Conservation (phyloP, 2,888 invertebrate genomes). For the Lasioglossum calceatum region DNA sequence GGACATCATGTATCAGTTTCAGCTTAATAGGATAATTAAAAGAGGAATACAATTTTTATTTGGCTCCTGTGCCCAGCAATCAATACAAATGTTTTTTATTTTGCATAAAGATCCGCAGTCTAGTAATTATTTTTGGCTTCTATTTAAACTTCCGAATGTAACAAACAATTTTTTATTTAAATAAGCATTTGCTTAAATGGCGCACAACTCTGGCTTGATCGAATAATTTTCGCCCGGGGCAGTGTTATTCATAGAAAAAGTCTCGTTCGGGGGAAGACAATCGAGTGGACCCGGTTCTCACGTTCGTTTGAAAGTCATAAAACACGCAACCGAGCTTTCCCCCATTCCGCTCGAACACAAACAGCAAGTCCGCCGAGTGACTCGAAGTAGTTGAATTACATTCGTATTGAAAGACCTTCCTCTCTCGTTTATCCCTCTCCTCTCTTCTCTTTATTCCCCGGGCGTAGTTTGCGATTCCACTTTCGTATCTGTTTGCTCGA, state of each 20-base stretch:
- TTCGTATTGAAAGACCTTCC: slow-evolving; percentile 4
- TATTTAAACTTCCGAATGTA: no score
- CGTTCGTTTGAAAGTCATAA: slow-evolving; percentile 16
- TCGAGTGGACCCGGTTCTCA: neutral
- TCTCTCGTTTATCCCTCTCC: slow-evolving; percentile 8
- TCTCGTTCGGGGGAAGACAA: neutral
- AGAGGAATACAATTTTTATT: no score
- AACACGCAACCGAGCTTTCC: neutral
- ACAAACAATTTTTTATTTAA: no score
- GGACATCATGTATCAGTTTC: no score
- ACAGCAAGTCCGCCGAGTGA: slow-evolving; percentile 14
- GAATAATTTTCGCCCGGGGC: neutral
- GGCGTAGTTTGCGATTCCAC: neutral
- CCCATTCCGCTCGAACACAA: slow-evolving; percentile 4
- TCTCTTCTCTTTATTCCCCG: neutral
- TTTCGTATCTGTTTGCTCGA: slow-evolving; percentile 1
- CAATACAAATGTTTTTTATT: no score
- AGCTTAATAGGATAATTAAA: no score
- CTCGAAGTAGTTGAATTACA: slow-evolving; percentile 15
- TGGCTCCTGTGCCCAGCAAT: no score
- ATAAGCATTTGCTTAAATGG: no score
- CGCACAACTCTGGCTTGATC: no score
- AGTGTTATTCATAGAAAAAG: neutral
- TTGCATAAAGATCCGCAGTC: no score
- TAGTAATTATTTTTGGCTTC: no score